Evolutionary conservation across 2,113 vertebrate species (phyloP), one percentile per base, ranked within the genome.

Genomic region (Elachura formosa): DNA sequence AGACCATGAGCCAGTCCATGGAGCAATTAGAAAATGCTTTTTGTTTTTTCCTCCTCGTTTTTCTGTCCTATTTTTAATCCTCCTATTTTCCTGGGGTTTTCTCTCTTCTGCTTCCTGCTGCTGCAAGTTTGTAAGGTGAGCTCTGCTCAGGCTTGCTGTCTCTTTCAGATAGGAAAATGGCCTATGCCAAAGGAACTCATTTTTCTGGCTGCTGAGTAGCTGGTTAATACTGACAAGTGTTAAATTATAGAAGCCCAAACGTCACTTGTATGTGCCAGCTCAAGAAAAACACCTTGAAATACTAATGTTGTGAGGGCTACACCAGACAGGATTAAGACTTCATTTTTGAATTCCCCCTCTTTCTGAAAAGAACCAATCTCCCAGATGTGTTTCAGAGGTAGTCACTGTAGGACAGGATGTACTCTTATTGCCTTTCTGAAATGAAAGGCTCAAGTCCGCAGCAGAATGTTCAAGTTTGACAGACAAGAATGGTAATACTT

Each of bases 151-250:
- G 51, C 71, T 91, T 91, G 85, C 61, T 88, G 81, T 80, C 46
- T 84, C 63, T 83, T 93, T 90, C 91, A 91, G 87, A 85, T 96
- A 94, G 90, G 64, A 77, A 90, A 76, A 36, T 43, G 61, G n/a
- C 51, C n/a, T 93, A 85, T 85, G 69, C 69, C 40, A 66, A 83
- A 73, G 36, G 26, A 92, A 18, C 61, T 45, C 34, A 13, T 59
- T 78, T 95, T 89, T 66, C 82, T 85, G 33, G 17, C 41, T 79
- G 38, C 34, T 62, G 43, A 85, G 59, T 72, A 52, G 8, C 19
- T 84, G 54, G 28, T 73, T 95, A 66, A 17, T 78, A 62, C 40
- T 54, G 77, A 79, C 34, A 78, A 62, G 45, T 52, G 34, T 82
- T 92, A 63, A 78, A 87, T 89, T 90, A 55, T 36, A 9, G 2